phyloP scores from a whole-genome alignment of 1,140 invertebrate species.

The Protaetia brevitarsis region DNA sequence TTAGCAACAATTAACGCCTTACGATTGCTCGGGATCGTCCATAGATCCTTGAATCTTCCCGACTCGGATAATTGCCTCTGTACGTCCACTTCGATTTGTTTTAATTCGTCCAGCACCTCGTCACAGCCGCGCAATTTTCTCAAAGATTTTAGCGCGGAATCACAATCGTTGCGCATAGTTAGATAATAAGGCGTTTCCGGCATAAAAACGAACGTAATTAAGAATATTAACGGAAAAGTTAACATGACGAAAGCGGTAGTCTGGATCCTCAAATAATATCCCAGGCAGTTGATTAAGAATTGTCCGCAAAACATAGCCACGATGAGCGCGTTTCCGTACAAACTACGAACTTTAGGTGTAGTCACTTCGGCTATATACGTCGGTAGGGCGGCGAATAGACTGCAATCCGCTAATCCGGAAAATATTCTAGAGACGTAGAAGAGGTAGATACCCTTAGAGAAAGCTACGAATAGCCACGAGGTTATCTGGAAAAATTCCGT shows the following conservation, averaged over 20 bases:
- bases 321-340: slow-evolving; percentile 24
- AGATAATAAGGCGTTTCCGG: slow-evolving; percentile 78
- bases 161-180: slow-evolving; percentile 54
- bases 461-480: slow-evolving; percentile 28
- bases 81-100: slow-evolving; percentile 58
- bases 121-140: slow-evolving; percentile 56
- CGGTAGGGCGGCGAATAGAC: slow-evolving; percentile 3
- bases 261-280: slow-evolving; percentile 4
- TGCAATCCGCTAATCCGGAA: slow-evolving; percentile 24
- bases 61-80: slow-evolving; percentile 48
- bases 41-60: slow-evolving; percentile 57
- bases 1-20: slow-evolving; percentile 59
- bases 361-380: slow-evolving; percentile 30
- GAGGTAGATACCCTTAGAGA: slow-evolving; percentile 20
- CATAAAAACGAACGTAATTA: slow-evolving; percentile 64
- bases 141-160: slow-evolving; percentile 61
- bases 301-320: slow-evolving; percentile 17
- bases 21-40: slow-evolving; percentile 57
- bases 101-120: slow-evolving; percentile 59
- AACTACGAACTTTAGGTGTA: slow-evolving; percentile 27
- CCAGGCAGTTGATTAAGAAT: slow-evolving; percentile 17
- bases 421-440: slow-evolving; percentile 44
- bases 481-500: slow-evolving; percentile 22
- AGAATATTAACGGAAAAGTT: slow-evolving; percentile 51
- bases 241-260: slow-evolving; percentile 4